Evolutionary conservation across 2,113 vertebrate genomes (phyloP), one percentile per base, ranked within the genome.

Genomic region (Pedionomus torquatus): DNA sequence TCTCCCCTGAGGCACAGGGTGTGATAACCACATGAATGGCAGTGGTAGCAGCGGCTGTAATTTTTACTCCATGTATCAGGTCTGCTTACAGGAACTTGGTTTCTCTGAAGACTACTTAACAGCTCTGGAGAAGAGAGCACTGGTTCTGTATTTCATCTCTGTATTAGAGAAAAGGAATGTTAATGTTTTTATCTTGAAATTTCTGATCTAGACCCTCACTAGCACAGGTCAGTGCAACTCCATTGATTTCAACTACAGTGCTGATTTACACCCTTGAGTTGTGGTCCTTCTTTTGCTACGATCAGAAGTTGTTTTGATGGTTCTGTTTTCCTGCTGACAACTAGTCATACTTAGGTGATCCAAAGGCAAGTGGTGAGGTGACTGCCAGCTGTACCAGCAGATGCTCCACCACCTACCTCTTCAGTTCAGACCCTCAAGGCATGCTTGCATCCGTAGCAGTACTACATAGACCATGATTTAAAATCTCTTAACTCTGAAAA

Each of bases 401-500:
- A 31, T 58, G 30, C 64, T 37, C 8, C 68, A 69, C 70, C 76
- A 85, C 35, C 63, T 31, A 21, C 23, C 24, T 25, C 71, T 54
- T 41, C 66, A 39, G 33, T 26, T 24, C 70, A 49, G 65, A 6
- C 28, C 26, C 44, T 25, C 23, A 10, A 23, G 75, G 28, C 5
- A 54, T 51, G 15, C 48, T 13, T 9, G 11, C 54, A 16, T 70
- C 30, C 21, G 25, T 0, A 41, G 35, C 13, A 63, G 33, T 48
- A 48, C 89, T 93, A 66, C 49, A 41, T 1, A 25, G 80, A 30
- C 89, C 41, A n/a, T 92, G 97, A 98, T 95, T 97, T 94, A 96
- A 96, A 69, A 96, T 83, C 91, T 93, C 87, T 97, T 84, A 96
- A 83, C 96, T 98, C 88, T 60, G 89, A 95, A 71, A 96, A 96